Evolutionary conservation across 1,140 invertebrate genomes (phyloP), one percentile per base, ranked within the genome.

Genomic region (Brachionus asplanchnoidis): DNA sequence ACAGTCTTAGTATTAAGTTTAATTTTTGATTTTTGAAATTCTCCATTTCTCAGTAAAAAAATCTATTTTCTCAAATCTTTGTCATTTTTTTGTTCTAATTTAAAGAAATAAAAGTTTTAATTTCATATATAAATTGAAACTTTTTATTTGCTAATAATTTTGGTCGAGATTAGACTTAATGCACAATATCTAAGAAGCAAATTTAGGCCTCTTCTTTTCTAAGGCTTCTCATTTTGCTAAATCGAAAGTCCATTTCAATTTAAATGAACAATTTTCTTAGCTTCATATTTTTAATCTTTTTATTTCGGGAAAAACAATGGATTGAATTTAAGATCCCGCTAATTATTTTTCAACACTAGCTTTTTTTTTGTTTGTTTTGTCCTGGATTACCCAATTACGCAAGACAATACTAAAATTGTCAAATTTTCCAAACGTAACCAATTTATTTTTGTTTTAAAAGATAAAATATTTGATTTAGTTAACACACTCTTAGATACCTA

Each of bases 1-100:
- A 68, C 32, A 82, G 42, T 36, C 60, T 82, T 36, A 82, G 32
- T 26, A 82, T 65, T 20, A 82, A 11, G 20, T 77, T 77, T 50
- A 77, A 50, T 65, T 82, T 82, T n/a, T 40, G 32, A 40, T 82
- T 60, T 82, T 82, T 40, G 12, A 44, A 44, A 65, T 65, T 60
- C 0, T 60, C 79, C 75, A 78, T 50, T 26, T 46, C 40, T 50
- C 6, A 36, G 7, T 70, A n/a, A 2, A 70, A 44, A 11, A 70
- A 42, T 73, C 77, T 36, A 82, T 65, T 23, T 68, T 17, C 40
- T 32, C 20, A 36, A 5, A 36, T 53, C 12, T 40, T 78, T 4
- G 17, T 78, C 17, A 56, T 17, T 28, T 20, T 65, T 28, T 78
- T 46, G 14, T 40, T 40, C 26, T 46, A 78, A 78, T 78, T 78